Percentiles rank a stretch among this genome's conserved stretches.
Conservation (phyloP, 2,113 vertebrate genomes). For the Ariopsis seemanni region DNA sequence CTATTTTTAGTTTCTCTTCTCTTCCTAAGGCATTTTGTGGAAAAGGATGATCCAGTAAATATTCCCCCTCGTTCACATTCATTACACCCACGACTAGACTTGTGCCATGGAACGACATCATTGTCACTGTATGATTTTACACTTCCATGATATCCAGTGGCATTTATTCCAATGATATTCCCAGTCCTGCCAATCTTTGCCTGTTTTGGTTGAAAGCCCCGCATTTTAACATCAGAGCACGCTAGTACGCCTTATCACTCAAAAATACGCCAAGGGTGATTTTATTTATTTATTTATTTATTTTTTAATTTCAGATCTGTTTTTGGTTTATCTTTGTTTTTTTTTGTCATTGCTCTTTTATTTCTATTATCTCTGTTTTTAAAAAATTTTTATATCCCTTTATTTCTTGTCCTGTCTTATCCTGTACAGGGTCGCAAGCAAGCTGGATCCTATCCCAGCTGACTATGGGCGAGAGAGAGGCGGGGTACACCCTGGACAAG, state of each 20-base stretch:
- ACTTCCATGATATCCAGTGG: background rate
- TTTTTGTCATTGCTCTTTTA: too few species aligned
- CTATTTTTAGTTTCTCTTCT: background rate
- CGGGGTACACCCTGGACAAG: too few species aligned
- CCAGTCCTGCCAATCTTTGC: background rate
- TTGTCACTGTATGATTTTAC: background rate
- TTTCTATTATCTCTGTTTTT: too few species aligned
- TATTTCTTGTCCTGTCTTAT: too few species aligned
- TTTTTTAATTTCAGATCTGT: too few species aligned
- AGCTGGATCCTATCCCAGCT: too few species aligned
- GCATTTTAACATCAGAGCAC: background rate
- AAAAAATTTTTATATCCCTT: too few species aligned
- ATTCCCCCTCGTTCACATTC: background rate
- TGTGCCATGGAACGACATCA: background rate
- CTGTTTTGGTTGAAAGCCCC: background rate
- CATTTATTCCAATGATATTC: background rate
- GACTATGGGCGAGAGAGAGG: too few species aligned
- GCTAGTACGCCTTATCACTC: background rate
- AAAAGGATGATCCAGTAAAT: background rate
- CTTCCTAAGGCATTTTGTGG: background rate
- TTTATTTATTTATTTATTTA: too few species aligned
- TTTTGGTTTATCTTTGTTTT: too few species aligned
- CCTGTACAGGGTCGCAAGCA: too few species aligned
- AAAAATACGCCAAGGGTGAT: background rate
- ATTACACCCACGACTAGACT: background rate